Base-by-base conservation (phyloP, 2,888 invertebrate species). In the Acrocyrtus sp. region DNA sequence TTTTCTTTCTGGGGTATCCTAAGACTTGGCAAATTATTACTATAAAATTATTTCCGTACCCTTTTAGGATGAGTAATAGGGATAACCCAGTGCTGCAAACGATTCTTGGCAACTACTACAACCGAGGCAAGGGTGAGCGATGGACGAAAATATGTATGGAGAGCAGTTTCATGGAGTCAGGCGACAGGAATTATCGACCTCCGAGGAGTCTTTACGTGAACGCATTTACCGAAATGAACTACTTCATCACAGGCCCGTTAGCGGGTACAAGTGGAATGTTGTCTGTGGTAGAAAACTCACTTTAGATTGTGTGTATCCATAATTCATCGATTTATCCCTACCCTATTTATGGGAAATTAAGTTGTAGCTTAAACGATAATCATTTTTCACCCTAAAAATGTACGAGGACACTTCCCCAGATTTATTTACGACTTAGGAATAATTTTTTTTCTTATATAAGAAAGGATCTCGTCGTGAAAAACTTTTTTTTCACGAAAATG, bases 171-270 rank as follows among this genome's bases (percentile, higher is more conserved):
- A 41, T 74, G 0, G 45, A 21, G 17, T 58, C 58, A 26, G 66
- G 67, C 1, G 72, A 75, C 24, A 12, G 58, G 15, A 26, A 53
- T 0, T 75, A 50, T 41, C 15, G 78, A 24, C 78, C 78, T 2
- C 75, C 74, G 6, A 74, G 78, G 43, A 58, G 61, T 27, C 45
- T 78, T n/a, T 57, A 63, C 3, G 78, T 78, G 3, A 78, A 78
- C 19, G 65, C 62, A 1, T 62, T 63, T 21, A 65, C 74, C 3
- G 78, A 78, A 62, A 66, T 65, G 47, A 78, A 78, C 54, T 78
- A 58, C 41, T 78, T 75, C 29, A 66, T 63, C 0, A 54, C 26
- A 2, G 78, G 75, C 21, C 73, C 70, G n/a, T 39, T 74, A 10
- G 70, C 73, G 6, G 66, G 66, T 3, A 63, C 74, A 1, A 53